A percentile compares a stretch with the other conserved stretches of the same genome.
Conservation (phyloP, 2,113 vertebrate species). For the Takifugu bimaculatus region DNA sequence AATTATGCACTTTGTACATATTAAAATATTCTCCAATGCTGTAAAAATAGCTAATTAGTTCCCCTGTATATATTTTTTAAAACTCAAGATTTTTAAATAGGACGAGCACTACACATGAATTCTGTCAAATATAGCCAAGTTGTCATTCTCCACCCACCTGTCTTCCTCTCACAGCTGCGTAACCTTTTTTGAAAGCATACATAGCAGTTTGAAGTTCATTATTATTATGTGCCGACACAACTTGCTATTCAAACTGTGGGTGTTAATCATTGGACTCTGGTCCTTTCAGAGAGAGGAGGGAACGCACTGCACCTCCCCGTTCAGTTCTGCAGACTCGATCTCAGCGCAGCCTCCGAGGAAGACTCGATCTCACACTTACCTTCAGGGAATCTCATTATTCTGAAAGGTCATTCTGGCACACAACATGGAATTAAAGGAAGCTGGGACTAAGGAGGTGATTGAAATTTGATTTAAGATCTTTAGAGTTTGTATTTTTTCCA, state of each 20-base stretch:
- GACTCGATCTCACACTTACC: constrained; percentile 53
- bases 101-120: constrained; percentile 61
- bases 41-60: constrained; percentile 68
- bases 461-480: no score
- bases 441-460: neutral
- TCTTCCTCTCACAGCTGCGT: constrained; percentile 34
- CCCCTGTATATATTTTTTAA: constrained; percentile 41
- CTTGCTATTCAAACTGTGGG: constrained; percentile 57
- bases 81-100: constrained; percentile 59
- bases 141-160: constrained; percentile 49
- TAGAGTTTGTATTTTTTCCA: no score
- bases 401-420: constrained; percentile 63
- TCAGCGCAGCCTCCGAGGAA: constrained; percentile 29
- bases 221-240: constrained; percentile 59
- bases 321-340: constrained; percentile 48
- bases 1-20: constrained; percentile 78
- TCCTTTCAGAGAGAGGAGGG: constrained; percentile 30
- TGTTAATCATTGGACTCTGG: constrained; percentile 55
- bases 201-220: constrained; percentile 56
- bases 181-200: constrained; percentile 59
- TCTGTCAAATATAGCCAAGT: constrained; percentile 62
- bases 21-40: constrained; percentile 69
- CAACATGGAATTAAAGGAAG: constrained; percentile 29
- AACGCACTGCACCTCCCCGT: constrained; percentile 45
- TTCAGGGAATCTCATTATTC: constrained; percentile 56